Evolutionary conservation across 1,140 invertebrate species (phyloP).

Genomic region (Drosophila arawakana): DNA sequence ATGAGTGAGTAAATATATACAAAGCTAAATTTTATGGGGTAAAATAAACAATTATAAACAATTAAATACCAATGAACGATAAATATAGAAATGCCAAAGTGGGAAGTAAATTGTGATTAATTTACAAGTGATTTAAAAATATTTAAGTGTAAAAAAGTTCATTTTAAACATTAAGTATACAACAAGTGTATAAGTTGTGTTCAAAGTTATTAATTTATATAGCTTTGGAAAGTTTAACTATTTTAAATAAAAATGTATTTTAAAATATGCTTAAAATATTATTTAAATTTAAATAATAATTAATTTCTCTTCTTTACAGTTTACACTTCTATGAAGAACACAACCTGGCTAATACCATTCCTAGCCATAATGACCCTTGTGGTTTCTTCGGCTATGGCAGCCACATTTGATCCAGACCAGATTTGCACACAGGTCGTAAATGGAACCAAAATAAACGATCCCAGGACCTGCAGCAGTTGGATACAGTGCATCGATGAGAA

Average conservation of each 20-base stretch:
- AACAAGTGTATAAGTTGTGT: too few species aligned
- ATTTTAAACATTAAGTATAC: too few species aligned
- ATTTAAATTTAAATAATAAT: too few species aligned
- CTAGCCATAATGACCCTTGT: constrained; percentile 2
- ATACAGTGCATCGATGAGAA: constrained; percentile 61
- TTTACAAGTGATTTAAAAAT: too few species aligned
- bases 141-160: too few species aligned
- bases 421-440: constrained; percentile 59
- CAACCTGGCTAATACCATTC: not conserved
- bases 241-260: too few species aligned
- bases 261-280: too few species aligned
- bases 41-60: not conserved
- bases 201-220: too few species aligned
- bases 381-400: not conserved
- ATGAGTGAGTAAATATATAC: constrained; percentile 44
- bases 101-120: too few species aligned
- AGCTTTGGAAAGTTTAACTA: too few species aligned
- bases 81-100: not conserved
- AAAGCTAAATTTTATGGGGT: not conserved
- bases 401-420: constrained; percentile 59
- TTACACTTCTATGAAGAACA: not conserved
- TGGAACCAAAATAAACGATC: constrained; percentile 74
- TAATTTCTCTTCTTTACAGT: constrained; percentile 12
- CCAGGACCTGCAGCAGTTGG: constrained; percentile 65
- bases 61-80: not conserved